Conservation (phyloP, 1,140 invertebrate species). For the Rhysida immarginata region DNA sequence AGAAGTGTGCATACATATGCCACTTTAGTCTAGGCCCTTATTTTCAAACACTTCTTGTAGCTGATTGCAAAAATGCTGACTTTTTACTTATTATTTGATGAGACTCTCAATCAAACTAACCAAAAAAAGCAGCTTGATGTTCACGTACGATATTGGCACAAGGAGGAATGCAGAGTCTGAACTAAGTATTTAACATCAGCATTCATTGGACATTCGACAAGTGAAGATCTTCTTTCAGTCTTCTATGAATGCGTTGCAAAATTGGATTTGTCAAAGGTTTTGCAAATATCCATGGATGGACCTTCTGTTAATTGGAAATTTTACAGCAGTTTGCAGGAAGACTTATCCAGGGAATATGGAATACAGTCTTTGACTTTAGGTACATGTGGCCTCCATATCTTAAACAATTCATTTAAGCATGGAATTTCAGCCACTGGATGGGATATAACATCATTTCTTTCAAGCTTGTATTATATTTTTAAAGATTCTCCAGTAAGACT, state of each 20-base stretch:
- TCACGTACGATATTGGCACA: background rate
- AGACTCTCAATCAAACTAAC: background rate
- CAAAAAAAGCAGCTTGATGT: background rate
- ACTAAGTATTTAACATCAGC: background rate
- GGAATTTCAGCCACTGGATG: background rate
- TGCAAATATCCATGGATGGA: background rate
- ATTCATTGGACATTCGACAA: background rate
- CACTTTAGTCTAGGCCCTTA: background rate
- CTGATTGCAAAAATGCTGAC: background rate
- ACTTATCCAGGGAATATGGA: background rate
- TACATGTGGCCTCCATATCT: background rate
- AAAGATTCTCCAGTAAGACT: background rate
- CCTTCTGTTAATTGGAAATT: constrained; percentile 1
- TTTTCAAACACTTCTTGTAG: background rate
- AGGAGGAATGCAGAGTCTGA: background rate
- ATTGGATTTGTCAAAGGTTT: background rate
- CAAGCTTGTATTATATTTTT: background rate
- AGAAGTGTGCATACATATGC: background rate
- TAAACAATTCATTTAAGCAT: background rate
- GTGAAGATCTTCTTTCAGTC: background rate
- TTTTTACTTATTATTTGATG: background rate
- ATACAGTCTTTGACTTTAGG: background rate
- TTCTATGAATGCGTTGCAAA: background rate
- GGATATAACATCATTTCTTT: background rate
- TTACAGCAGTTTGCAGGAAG: background rate